A percentile compares a stretch with the other conserved stretches of the same genome.
Evolutionary conservation across 92 coral and sea anemone species (phyloP).

Genomic region (Porites cylindrica): DNA sequence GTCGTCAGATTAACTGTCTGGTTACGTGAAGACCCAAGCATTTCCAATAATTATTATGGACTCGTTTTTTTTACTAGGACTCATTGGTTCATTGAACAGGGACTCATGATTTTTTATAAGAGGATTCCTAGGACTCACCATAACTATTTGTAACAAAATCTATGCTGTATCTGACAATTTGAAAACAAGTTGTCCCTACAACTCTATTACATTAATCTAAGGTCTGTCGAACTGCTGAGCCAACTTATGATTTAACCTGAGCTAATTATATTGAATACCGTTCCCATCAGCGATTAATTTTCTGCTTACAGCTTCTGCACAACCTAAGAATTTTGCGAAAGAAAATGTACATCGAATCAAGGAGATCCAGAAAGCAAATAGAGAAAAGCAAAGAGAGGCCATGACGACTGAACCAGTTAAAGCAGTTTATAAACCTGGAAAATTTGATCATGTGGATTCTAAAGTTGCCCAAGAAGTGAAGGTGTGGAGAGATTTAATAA

Average conservation of each 20-base stretch:
- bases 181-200: no score
- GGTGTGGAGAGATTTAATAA: constrained; percentile 43
- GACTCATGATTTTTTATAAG: no score
- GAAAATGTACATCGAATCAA: constrained; percentile 93
- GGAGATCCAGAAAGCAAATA: constrained; percentile 85
- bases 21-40: no score
- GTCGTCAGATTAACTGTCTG: no score
- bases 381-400: constrained; percentile 84
- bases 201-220: no score
- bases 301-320: constrained; percentile 72
- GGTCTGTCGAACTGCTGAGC: no score
- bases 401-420: constrained; percentile 79
- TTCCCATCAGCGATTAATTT: background rate
- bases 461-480: constrained; percentile 91
- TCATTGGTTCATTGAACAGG: no score
- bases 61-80: no score
- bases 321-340: constrained; percentile 84
- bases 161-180: no score
- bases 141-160: no score
- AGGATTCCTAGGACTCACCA: no score
- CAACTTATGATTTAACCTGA: background rate
- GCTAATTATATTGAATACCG: background rate
- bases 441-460: constrained; percentile 97
- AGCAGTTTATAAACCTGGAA: constrained; percentile 92
- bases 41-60: no score